Conservation (phyloP, 2,888 invertebrate species). For the Diarsia mendica region DNA sequence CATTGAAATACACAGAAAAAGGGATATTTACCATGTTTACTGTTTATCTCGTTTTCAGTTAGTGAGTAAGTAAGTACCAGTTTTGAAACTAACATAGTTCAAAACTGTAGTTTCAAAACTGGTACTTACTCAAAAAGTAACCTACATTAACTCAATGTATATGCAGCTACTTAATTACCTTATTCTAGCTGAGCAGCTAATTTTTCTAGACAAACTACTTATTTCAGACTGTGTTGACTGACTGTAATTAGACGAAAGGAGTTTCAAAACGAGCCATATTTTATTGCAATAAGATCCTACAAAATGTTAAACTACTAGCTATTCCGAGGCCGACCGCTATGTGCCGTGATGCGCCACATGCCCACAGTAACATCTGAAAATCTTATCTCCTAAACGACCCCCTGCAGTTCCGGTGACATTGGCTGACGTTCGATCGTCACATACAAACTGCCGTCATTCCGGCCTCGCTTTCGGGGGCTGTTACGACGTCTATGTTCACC, state of each 20-base stretch:
- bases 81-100: no score
- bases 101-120: no score
- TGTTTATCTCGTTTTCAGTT: no score
- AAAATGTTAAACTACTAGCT: neutral
- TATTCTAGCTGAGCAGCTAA: neutral
- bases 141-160: neutral
- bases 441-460: neutral
- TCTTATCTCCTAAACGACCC: neutral
- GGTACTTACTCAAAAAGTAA: neutral
- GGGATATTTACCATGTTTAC: no score
- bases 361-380: neutral
- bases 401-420: neutral
- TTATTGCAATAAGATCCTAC: neutral
- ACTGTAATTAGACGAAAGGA: slow-evolving; percentile 13
- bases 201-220: neutral
- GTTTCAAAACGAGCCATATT: slow-evolving; percentile 21
- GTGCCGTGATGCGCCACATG: neutral
- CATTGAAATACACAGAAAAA: no score
- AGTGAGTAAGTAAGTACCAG: no score
- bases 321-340: neutral
- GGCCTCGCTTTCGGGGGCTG: no score
- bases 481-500: neutral
- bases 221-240: slow-evolving; percentile 21
- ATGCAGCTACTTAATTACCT: neutral
- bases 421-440: no score